Base-by-base conservation (phyloP, 2,888 invertebrate genomes). In the Lasioglossum pauxillum region DNA sequence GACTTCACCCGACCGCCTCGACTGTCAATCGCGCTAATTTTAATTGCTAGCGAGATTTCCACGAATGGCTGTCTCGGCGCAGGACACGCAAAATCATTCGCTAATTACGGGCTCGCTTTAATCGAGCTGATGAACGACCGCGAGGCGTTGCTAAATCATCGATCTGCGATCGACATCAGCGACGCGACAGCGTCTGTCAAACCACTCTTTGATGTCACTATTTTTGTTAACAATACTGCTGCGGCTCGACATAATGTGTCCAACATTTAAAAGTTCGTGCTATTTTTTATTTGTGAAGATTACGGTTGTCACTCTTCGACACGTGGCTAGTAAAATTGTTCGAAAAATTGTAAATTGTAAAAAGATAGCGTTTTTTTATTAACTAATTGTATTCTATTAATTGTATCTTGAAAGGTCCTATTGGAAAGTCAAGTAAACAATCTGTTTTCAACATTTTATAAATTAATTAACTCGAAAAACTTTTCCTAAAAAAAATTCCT, bases 21-120 rank as follows among this genome's bases (percentile, higher is more conserved):
- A 35, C 49, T 46, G 41, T 49, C 75, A 31, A 38, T 67, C 41
- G 69, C 31, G 41, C 78, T 31, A 35, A 75, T 80, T 80, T 80
- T 73, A 73, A 60, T 60, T 74, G 35, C 73, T 0, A 5, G 23
- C 35, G 10, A 35, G 3, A 5, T 46, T 46, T 67, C 67, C 67
- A 23, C 46, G 46, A 67, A 76, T 76, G 35, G 46, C 23, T 8
- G 14, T 35, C n/a, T 31, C 27, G 14, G 57, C 23, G 23, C 7
- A 16, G 71, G 16, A 73, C 46, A 53, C 38, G 35, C 46, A 64
- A 44, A 64, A 74, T 74, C 46, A 49, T 74, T 19, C 35, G 35
- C 23, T 74, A 53, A 74, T 74, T 74, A 49, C 27, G 7, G 14
- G 19, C 38, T 19, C 19, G 44, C 35, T 76, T 71, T 57, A 57